Evolutionary conservation across 2,888 invertebrate genomes (phyloP), one percentile per base, ranked within the genome.

Genomic region (Atherix ibis): DNA sequence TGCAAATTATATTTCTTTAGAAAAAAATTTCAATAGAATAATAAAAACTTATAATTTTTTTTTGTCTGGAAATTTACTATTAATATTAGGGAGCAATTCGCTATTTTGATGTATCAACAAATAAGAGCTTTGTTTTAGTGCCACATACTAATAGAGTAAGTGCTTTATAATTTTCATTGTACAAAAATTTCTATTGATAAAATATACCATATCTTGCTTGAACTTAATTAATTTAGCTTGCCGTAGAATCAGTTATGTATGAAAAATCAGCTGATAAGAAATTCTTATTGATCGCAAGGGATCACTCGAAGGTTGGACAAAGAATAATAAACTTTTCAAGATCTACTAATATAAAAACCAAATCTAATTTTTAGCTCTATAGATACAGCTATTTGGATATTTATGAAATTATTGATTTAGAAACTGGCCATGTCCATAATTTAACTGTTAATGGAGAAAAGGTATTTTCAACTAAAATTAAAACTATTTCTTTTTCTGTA

Each of bases 301-400:
- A 70, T 48, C 69, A 70, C 43, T 68, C 68, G 49, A 77, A 75
- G 65, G 75, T 76, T 54, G 58, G 52, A 15, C n/a, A 15, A 5
- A 13, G 13, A 26, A 18, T n/a, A 12, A 9, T n/a, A n/a, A n/a
- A n/a, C n/a, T n/a, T n/a, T n/a, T n/a, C n/a, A n/a, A n/a, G n/a
- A n/a, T n/a, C n/a, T n/a, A n/a, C n/a, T n/a, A n/a, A n/a, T n/a
- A n/a, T n/a, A n/a, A n/a, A n/a, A n/a, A n/a, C n/a, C 31, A 31
- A 31, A 17, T 22, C 15, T 6, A 14, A 42, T 52, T 50, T 61
- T 62, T 64, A 83, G 81, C 66, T 79, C 24, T 87, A 77, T 59
- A 70, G 88, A 38, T 73, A 87, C 54, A 84, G 84, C 45, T 84
- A 74, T 53, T 55, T 71, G 33, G 85, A 84, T 3, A 68, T 71